Evolutionary conservation across 2,888 invertebrate genomes (phyloP).

Genomic region (Eurytoma adleriae): DNA sequence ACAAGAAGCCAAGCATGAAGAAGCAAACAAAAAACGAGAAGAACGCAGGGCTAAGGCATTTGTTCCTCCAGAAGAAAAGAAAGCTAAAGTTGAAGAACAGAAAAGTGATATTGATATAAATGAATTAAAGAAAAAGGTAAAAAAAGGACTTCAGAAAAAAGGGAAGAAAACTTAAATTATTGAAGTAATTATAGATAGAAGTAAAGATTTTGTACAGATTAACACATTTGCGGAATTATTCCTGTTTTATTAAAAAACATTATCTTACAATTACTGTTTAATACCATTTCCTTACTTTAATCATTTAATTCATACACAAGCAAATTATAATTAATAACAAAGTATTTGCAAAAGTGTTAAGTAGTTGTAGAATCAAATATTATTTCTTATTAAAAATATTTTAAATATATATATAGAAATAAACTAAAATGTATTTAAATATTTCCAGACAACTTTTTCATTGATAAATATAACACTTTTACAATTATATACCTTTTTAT

Average conservation of each 20-base stretch:
- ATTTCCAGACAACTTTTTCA: neutral
- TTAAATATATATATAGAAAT: too few relatives aligned
- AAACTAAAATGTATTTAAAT: too few relatives aligned
- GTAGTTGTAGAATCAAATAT: neutral
- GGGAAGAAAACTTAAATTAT: slow-evolving; percentile 17
- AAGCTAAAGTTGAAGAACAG: slow-evolving; percentile 62
- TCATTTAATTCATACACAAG: slow-evolving; percentile 30
- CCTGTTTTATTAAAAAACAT: slow-evolving; percentile 48
- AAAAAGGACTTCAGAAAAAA: slow-evolving; percentile 76
- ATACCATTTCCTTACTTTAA: slow-evolving; percentile 34
- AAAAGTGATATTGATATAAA: slow-evolving; percentile 81
- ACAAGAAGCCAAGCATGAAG: slow-evolving; percentile 86
- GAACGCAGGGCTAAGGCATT: slow-evolving; percentile 89
- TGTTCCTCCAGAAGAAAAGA: slow-evolving; percentile 86
- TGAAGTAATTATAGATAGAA: neutral
- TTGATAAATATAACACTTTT: slow-evolving; percentile 17
- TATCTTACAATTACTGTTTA: slow-evolving; percentile 44
- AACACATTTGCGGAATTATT: slow-evolving; percentile 33
- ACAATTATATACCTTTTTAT: slow-evolving; percentile 12
- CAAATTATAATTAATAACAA: slow-evolving; percentile 13
- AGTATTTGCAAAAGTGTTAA: slow-evolving; percentile 12
- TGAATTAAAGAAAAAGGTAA: slow-evolving; percentile 86
- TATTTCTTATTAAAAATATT: neutral
- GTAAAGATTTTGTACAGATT: slow-evolving; percentile 42
- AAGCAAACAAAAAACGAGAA: slow-evolving; percentile 84